phyloP scores from a whole-genome alignment of 1,140 invertebrate species.

The Piezodorus guildinii region DNA sequence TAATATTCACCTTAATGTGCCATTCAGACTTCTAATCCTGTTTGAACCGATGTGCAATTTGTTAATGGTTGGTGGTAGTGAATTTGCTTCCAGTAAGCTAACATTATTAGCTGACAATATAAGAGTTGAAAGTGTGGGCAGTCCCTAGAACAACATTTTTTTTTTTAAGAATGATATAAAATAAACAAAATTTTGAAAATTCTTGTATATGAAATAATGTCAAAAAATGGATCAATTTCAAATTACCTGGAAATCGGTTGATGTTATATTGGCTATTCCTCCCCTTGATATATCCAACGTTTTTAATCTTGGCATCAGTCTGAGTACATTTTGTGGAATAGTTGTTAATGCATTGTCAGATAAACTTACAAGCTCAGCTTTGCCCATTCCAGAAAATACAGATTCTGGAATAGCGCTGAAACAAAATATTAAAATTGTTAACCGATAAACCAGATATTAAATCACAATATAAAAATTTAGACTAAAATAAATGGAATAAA shows the following conservation, averaged over 20 bases:
- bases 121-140: constrained; percentile 52
- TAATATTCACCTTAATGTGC: constrained; percentile 46
- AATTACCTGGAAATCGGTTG: constrained; percentile 48
- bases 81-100: constrained; percentile 48
- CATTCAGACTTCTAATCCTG: constrained; percentile 55
- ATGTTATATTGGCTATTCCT: constrained; percentile 47
- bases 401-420: constrained; percentile 50
- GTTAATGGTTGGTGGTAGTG: constrained; percentile 48
- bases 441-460: background rate
- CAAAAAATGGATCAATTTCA: too few species aligned
- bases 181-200: constrained; percentile 9
- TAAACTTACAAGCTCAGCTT: constrained; percentile 56
- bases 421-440: background rate
- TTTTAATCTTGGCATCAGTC: constrained; percentile 54
- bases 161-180: background rate
- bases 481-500: background rate
- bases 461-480: background rate
- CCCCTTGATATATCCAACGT: constrained; percentile 61
- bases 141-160: constrained; percentile 42
- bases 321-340: constrained; percentile 55
- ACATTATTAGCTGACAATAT: constrained; percentile 59
- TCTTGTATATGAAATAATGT: background rate
- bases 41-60: constrained; percentile 61
- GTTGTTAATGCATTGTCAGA: constrained; percentile 56
- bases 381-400: constrained; percentile 54